Evolutionary conservation across 2,888 invertebrate species (phyloP).

Genomic region (Phorcus lineatus): DNA sequence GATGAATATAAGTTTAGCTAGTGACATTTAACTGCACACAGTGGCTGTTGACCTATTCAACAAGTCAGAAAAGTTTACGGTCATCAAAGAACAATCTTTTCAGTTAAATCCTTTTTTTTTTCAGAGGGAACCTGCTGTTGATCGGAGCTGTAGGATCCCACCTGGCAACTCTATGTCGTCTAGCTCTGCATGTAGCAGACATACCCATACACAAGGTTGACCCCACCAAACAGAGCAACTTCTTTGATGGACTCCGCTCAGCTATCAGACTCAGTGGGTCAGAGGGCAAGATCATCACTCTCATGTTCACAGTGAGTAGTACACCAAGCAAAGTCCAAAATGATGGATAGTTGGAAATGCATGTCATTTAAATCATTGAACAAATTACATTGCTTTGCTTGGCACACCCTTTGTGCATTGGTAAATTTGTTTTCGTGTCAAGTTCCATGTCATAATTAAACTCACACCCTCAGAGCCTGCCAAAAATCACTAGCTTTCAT

Average conservation of each 20-base stretch:
- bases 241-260: slow-evolving; percentile 75
- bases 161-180: slow-evolving; percentile 72
- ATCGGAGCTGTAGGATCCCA: slow-evolving; percentile 74
- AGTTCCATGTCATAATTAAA: no score
- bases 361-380: no score
- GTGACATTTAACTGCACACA: no score
- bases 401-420: no score
- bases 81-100: not conserved
- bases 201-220: slow-evolving; percentile 72
- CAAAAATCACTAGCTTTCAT: no score
- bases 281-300: slow-evolving; percentile 73
- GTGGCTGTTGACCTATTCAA: not conserved
- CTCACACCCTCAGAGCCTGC: no score
- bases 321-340: no score
- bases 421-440: no score
- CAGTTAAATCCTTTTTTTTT: not conserved
- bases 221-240: slow-evolving; percentile 72
- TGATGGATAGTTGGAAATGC: no score
- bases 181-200: slow-evolving; percentile 74
- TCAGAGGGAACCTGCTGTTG: slow-evolving; percentile 74
- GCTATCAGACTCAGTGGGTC: slow-evolving; percentile 74
- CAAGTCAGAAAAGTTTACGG: not conserved
- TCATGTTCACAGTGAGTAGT: slow-evolving; percentile 74
- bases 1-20: no score
- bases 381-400: no score